Conservation (phyloP, 1,140 invertebrate genomes). For the Teleopsis dalmanni region DNA sequence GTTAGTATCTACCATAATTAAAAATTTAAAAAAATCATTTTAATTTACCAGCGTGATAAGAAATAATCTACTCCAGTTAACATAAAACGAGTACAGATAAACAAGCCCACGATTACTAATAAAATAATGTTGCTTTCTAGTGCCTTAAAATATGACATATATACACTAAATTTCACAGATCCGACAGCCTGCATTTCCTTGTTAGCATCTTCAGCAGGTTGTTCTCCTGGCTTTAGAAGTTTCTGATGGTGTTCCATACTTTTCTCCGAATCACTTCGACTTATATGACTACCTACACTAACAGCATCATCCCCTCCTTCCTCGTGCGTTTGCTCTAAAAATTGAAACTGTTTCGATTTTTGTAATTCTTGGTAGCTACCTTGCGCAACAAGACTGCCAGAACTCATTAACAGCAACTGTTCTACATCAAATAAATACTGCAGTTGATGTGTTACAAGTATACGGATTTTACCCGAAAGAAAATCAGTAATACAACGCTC, state of each 20-base stretch:
- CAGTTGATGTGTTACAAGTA: constrained; percentile 80
- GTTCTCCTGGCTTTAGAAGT: constrained; percentile 26
- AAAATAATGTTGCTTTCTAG: constrained; percentile 57
- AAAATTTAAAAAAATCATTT: not conserved
- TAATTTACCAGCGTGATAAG: constrained; percentile 60
- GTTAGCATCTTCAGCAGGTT: constrained; percentile 37
- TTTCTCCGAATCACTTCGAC: constrained; percentile 46
- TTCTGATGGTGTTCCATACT: constrained; percentile 33
- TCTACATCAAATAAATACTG: constrained; percentile 75
- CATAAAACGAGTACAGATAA: constrained; percentile 58
- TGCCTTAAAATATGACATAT: constrained; percentile 61
- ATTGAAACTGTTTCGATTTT: constrained; percentile 48
- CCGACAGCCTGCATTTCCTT: constrained; percentile 46
- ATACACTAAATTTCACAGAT: constrained; percentile 49
- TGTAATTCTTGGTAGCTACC: constrained; percentile 51
- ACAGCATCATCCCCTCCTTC: constrained; percentile 21
- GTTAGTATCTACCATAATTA: not conserved
- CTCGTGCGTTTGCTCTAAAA: constrained; percentile 43
- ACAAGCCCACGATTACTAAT: constrained; percentile 51
- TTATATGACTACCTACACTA: constrained; percentile 28
- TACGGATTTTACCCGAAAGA: constrained; percentile 61
- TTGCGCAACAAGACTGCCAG: constrained; percentile 52
- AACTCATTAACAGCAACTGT: constrained; percentile 55
- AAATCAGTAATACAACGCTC: constrained; percentile 61
- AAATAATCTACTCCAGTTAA: constrained; percentile 71